A percentile compares a stretch with the other conserved stretches of the same genome.
Evolutionary conservation across 2,888 invertebrate species (phyloP).

Genomic region (Julus scanicus): DNA sequence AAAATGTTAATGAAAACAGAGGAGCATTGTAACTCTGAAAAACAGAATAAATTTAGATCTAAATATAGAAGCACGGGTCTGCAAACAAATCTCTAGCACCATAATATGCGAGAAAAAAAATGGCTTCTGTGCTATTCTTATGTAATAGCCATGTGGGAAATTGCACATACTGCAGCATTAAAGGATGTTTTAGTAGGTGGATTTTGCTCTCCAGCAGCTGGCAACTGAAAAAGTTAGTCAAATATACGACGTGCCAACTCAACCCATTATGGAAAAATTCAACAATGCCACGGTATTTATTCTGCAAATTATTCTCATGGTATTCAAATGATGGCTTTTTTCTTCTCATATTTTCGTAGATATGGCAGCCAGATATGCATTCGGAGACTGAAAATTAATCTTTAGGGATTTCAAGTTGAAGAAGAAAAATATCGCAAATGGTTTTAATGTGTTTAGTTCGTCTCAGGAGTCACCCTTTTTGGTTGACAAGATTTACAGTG

Average conservation of each 20-base stretch:
- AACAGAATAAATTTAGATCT: neutral
- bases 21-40: neutral
- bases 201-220: neutral
- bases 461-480: neutral
- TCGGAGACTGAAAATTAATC: neutral
- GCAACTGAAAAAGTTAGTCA: slow-evolving; percentile 1
- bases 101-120: neutral
- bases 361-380: neutral
- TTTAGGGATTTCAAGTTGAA: neutral
- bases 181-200: neutral
- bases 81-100: neutral
- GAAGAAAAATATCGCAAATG: neutral
- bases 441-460: neutral
- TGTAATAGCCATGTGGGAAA: slow-evolving; percentile 25
- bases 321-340: slow-evolving; percentile 28
- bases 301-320: neutral
- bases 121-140: neutral
- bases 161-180: neutral
- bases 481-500: too few relatives aligned
- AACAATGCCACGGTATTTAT: neutral
- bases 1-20: too few relatives aligned
- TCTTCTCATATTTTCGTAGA: neutral
- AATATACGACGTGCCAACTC: neutral
- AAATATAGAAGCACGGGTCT: neutral
- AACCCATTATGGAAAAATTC: neutral